These are phyloP conservation scores for Clarias platycephalus DNA, from an alignment of 2,797 vertebrate species.

Conservation along the genomic window DNA sequence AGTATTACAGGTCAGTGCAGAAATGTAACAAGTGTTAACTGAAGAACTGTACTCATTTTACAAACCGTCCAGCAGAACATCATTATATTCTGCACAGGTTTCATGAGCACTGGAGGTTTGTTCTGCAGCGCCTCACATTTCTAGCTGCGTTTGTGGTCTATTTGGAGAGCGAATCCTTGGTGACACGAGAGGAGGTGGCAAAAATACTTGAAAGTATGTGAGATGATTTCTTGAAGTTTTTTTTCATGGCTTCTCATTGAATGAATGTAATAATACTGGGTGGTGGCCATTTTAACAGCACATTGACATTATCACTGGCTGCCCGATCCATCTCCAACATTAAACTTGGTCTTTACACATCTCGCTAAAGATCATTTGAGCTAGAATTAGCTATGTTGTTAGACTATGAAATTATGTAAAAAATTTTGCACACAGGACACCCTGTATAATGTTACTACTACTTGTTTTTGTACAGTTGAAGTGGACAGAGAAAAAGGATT, in stretches of 20 bases:
- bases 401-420: no score
- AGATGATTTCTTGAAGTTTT: background rate
- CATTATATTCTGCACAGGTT: slow-evolving; percentile 75
- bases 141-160: slow-evolving; percentile 91
- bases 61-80: background rate
- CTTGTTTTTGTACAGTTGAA: slow-evolving; percentile 77
- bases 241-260: background rate
- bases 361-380: no score
- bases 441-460: background rate
- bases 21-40: background rate
- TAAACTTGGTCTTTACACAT: no score
- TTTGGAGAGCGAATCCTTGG: slow-evolving; percentile 88
- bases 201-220: slow-evolving; percentile 91
- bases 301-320: no score
- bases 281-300: no score
- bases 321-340: no score
- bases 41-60: background rate
- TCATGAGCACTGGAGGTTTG: slow-evolving; percentile 97
- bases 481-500: slow-evolving; percentile 92
- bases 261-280: background rate
- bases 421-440: no score
- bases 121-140: slow-evolving; percentile 90
- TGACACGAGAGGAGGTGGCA: slow-evolving; percentile 88
- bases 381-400: no score
- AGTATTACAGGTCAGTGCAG: slow-evolving; percentile 88